phyloP scores from a whole-genome alignment of 1,140 invertebrate genomes.

The Solenopsis invicta region DNA sequence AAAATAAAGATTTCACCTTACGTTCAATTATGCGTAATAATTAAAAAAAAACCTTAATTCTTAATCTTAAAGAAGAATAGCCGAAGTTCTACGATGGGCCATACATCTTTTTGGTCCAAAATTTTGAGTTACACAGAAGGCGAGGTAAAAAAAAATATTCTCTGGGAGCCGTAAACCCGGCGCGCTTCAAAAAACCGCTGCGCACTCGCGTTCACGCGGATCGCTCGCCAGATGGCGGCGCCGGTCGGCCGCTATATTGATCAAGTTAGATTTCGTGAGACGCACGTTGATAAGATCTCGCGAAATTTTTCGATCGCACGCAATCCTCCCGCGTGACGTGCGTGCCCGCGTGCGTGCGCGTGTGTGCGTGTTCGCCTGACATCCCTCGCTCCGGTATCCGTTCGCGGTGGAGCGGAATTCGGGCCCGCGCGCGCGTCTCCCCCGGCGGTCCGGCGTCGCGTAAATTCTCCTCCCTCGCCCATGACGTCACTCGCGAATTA shows the following conservation, averaged over 20 bases:
- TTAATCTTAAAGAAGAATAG: too few species aligned
- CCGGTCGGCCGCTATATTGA: slow-evolving; percentile 73
- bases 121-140: too few species aligned
- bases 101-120: too few species aligned
- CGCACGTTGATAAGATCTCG: slow-evolving; percentile 75
- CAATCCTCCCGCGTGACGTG: slow-evolving; percentile 54
- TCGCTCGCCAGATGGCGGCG: slow-evolving; percentile 69
- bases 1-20: too few species aligned
- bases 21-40: too few species aligned
- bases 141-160: too few species aligned
- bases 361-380: background rate
- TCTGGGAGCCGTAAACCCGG: too few species aligned
- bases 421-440: slow-evolving; percentile 22
- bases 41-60: too few species aligned
- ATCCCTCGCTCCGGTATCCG: background rate
- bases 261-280: slow-evolving; percentile 77
- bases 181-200: slow-evolving; percentile 10
- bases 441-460: slow-evolving; percentile 14
- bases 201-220: slow-evolving; percentile 9
- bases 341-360: slow-evolving; percentile 20
- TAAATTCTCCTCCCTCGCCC: slow-evolving; percentile 66
- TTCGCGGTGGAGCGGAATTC: background rate
- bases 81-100: too few species aligned
- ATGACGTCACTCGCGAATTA: slow-evolving; percentile 79
- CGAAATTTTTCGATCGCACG: slow-evolving; percentile 69